Conservation (phyloP, 2,797 vertebrate genomes). For the Cirrhinus mrigala region DNA sequence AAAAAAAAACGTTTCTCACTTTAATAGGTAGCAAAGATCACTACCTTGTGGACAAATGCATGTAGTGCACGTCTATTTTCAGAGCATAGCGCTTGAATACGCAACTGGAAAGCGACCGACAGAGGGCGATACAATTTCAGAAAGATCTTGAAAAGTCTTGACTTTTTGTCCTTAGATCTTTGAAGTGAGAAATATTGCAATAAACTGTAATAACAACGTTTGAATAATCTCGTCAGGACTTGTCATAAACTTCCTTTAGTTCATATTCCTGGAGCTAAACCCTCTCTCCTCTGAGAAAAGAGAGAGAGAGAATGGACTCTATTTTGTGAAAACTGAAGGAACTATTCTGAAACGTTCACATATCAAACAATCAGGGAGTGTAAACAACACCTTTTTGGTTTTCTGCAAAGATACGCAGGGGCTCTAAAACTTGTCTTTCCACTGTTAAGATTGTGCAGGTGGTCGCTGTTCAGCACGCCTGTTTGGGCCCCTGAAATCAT, state of each 20-base stretch:
- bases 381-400: slow-evolving; percentile 14
- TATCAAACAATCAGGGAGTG: slow-evolving; percentile 10
- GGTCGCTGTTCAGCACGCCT: slow-evolving; percentile 70
- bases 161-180: neutral
- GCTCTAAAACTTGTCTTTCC: slow-evolving; percentile 3
- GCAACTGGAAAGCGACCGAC: slow-evolving; percentile 3
- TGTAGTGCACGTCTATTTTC: slow-evolving; percentile 49
- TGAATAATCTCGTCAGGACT: neutral
- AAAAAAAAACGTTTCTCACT: neutral
- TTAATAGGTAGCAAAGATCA: slow-evolving; percentile 30
- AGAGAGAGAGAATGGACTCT: neutral
- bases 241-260: neutral
- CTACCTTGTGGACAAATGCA: slow-evolving; percentile 38
- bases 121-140: slow-evolving; percentile 44
- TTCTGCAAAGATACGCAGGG: slow-evolving; percentile 1
- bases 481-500: slow-evolving; percentile 71
- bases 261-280: neutral
- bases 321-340: neutral
- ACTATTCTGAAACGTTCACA: neutral
- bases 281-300: neutral
- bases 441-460: slow-evolving; percentile 75
- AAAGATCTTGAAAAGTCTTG: neutral
- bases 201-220: neutral
- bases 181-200: neutral
- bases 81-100: neutral